Conservation (phyloP, 2,797 vertebrate species). For the Lithobates pipiens region DNA sequence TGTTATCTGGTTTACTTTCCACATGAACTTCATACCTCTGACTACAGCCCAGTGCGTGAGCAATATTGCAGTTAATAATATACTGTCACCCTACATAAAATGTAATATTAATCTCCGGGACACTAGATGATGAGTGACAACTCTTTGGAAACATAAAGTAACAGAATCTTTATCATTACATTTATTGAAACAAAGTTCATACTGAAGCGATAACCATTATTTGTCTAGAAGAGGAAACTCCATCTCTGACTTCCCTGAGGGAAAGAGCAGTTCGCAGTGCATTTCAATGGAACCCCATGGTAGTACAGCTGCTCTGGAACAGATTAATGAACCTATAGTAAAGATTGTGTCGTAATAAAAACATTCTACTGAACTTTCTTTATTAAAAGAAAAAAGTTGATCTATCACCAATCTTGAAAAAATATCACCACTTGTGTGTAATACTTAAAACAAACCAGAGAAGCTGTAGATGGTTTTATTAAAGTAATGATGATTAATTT, state of each 20-base stretch:
- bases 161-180: slow-evolving; percentile 3
- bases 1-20: not conserved
- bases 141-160: not conserved
- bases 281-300: slow-evolving; percentile 5
- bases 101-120: not conserved
- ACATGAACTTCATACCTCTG: not conserved
- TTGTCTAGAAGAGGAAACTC: slow-evolving; percentile 46
- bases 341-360: slow-evolving; percentile 38
- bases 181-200: slow-evolving; percentile 4
- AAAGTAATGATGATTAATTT: slow-evolving; percentile 24
- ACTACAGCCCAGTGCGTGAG: not conserved
- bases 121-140: slow-evolving; percentile 1
- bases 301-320: slow-evolving; percentile 35
- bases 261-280: not conserved
- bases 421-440: slow-evolving; percentile 16
- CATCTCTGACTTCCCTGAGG: slow-evolving; percentile 33
- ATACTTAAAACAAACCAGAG: slow-evolving; percentile 8
- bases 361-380: slow-evolving; percentile 45
- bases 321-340: slow-evolving; percentile 42
- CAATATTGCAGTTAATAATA: slow-evolving; percentile 4
- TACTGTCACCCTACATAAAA: not conserved
- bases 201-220: not conserved
- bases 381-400: slow-evolving; percentile 13
- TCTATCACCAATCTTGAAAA: not conserved
- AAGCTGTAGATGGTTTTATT: not conserved